These are phyloP conservation scores for Propithecus perrieri DNA, from an alignment of 2,797 vertebrate species.

Conservation along the genomic window DNA sequence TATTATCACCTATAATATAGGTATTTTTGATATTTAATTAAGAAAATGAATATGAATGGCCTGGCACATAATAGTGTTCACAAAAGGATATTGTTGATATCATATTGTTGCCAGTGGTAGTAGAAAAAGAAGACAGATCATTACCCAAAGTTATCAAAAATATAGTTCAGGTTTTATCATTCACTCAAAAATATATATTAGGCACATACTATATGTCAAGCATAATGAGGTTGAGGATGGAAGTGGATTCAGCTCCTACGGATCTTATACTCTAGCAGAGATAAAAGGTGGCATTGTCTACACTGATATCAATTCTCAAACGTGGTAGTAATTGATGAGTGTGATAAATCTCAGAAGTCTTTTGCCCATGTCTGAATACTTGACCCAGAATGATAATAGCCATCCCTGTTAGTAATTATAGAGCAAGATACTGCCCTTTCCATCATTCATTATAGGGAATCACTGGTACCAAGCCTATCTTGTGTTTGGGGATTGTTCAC, in stretches of 20 bases:
- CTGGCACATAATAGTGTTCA: not conserved
- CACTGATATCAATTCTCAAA: not conserved
- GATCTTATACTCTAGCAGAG: not conserved
- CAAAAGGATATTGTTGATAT: not conserved
- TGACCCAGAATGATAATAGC: not conserved
- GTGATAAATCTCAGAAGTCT: not conserved
- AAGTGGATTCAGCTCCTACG: not conserved
- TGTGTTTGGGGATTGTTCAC: not conserved
- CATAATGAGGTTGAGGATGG: not conserved
- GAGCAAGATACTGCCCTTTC: not conserved
- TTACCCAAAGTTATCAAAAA: not conserved
- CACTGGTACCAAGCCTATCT: not conserved
- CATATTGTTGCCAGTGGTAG: not conserved
- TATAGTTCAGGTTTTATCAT: not conserved
- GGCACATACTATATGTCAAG: not conserved
- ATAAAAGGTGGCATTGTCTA: not conserved
- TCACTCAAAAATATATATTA: not conserved
- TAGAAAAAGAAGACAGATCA: not conserved
- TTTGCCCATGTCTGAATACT: not conserved
- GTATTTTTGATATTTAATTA: not conserved
- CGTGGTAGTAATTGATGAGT: not conserved
- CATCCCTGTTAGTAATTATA: not conserved
- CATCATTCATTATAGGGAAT: not conserved
- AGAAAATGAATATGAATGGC: constrained; percentile 4
- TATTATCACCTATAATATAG: not conserved